phyloP scores from a whole-genome alignment of 2,888 invertebrate species.

The Nezara viridula region DNA sequence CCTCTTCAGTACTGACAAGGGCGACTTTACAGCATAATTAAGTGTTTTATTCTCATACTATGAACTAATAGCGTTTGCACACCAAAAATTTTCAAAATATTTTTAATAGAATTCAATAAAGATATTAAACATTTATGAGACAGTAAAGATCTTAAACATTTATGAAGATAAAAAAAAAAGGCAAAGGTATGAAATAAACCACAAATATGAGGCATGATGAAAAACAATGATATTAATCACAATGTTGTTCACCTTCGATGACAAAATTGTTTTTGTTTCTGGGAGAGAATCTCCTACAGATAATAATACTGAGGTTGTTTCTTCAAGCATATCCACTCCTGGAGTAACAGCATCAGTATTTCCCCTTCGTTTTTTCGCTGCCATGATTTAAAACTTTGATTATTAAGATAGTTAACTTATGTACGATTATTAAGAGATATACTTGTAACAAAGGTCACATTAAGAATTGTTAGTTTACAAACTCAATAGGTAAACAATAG shows the following conservation, averaged over 20 bases:
- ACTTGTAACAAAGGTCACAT: not conserved
- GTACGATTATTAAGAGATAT: not conserved
- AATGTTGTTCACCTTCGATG: not conserved
- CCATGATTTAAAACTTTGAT: not conserved
- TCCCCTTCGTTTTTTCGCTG: slow-evolving; percentile 18
- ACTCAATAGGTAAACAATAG: not conserved
- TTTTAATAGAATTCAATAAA: not conserved
- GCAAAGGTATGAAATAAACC: not conserved
- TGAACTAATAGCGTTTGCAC: not conserved
- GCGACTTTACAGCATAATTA: not conserved
- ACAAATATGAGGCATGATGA: not conserved
- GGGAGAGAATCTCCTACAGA: slow-evolving; percentile 33
- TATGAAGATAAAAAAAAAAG: no score
- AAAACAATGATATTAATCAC: not conserved
- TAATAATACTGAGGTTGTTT: slow-evolving; percentile 9
- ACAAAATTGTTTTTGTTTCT: slow-evolving; percentile 4
- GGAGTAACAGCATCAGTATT: slow-evolving; percentile 30
- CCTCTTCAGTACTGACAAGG: no score
- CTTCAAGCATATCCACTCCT: slow-evolving; percentile 7
- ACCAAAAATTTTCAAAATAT: not conserved
- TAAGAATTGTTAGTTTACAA: not conserved
- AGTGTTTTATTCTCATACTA: not conserved
- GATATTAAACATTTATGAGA: not conserved
- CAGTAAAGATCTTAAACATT: no score
- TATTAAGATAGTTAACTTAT: not conserved